A percentile compares a stretch with the other conserved stretches of the same genome.
phyloP scores from a whole-genome alignment of 2,888 invertebrate genomes.

The Malachius bipustulatus region DNA sequence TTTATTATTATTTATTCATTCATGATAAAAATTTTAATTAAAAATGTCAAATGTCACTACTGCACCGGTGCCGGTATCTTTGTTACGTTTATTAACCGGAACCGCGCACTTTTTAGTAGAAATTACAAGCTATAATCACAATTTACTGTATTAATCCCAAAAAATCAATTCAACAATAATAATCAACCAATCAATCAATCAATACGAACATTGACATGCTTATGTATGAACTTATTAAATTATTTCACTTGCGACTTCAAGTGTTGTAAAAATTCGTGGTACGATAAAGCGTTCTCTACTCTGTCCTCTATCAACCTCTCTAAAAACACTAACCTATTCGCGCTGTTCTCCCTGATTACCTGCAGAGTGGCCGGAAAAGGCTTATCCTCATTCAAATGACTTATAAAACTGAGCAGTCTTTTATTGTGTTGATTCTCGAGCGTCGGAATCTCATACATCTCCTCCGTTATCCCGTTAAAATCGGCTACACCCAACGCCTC shows the following conservation, averaged over 20 bases:
- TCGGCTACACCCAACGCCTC: conserved; percentile 66
- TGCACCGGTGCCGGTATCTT: no score
- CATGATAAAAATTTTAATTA: no score
- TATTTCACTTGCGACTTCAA: conserved; percentile 82
- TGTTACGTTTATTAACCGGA: no score
- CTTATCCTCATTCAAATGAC: conserved; percentile 73
- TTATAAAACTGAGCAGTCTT: conserved; percentile 65
- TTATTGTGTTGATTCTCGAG: conserved; percentile 63
- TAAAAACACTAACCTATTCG: conserved; percentile 66
- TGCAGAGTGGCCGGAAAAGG: conserved; percentile 68
- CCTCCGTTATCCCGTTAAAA: conserved; percentile 63
- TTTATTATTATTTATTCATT: no score
- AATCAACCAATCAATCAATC: no score
- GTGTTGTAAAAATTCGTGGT: conserved; percentile 97
- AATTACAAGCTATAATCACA: no score
- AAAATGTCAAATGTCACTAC: no score
- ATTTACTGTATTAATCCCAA: no score
- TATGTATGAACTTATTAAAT: no score
- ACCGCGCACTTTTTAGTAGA: no score
- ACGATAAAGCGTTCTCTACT: conserved; percentile 86
- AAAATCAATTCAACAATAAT: no score
- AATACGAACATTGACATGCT: no score
- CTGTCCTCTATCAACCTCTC: conserved; percentile 90
- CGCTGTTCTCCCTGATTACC: conserved; percentile 86
- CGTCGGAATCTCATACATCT: conserved; percentile 66